phyloP scores from a whole-genome alignment of 2,797 vertebrate genomes.

The Anguilla anguilla region DNA sequence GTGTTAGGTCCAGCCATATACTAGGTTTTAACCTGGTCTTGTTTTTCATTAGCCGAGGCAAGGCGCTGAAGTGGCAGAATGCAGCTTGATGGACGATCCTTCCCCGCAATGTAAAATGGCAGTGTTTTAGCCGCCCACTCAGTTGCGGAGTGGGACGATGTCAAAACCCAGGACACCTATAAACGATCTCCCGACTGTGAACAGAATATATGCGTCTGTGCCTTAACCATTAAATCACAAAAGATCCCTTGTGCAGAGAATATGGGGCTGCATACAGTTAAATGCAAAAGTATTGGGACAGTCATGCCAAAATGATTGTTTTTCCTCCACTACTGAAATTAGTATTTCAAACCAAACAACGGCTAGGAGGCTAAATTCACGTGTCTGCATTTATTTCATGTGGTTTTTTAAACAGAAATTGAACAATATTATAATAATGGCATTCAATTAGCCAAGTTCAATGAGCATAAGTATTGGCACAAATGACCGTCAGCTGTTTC shows the following conservation, averaged over 20 bases:
- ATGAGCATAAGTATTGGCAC: no score
- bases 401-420: no score
- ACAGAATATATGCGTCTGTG: conserved; percentile 1
- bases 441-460: no score
- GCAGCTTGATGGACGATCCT: neutral
- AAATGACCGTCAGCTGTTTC: no score
- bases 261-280: conserved; percentile 9
- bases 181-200: conserved; percentile 4
- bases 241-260: neutral
- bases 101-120: neutral
- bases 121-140: conserved; percentile 5
- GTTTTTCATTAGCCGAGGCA: conserved; percentile 1
- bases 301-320: no score
- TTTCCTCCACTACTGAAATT: no score
- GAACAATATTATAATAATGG: no score
- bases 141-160: neutral
- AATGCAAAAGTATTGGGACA: neutral
- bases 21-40: no score
- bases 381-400: no score
- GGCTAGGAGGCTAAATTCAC: no score
- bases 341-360: no score
- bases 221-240: neutral
- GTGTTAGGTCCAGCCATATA: no score
- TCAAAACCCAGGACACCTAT: neutral
- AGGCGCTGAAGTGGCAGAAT: neutral